A percentile compares a stretch with the other conserved stretches of the same genome.
Evolutionary conservation across 2,888 invertebrate species (phyloP).

Genomic region (Lymantria monacha): DNA sequence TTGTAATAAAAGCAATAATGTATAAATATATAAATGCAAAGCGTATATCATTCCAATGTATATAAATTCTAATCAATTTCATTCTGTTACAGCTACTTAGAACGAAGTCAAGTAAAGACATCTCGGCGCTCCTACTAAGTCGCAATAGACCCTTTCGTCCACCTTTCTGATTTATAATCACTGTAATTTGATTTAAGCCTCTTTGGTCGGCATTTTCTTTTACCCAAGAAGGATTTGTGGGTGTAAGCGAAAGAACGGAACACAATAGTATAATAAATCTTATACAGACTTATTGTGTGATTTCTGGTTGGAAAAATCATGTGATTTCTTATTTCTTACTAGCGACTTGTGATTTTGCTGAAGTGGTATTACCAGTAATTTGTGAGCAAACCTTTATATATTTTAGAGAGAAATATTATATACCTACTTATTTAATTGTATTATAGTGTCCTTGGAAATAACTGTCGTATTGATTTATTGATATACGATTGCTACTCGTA

Average conservation of each 20-base stretch:
- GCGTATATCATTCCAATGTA: no score
- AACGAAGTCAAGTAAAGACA: no score
- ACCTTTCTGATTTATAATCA: conserved; percentile 21
- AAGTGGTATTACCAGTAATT: neutral
- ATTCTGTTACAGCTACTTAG: no score
- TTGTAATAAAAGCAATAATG: no score
- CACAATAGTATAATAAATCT: neutral
- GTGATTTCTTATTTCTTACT: neutral
- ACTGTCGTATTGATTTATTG: no score
- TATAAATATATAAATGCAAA: no score
- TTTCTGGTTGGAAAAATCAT: neutral
- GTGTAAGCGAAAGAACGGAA: conserved; percentile 1
- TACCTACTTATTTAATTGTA: no score
- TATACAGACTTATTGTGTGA: neutral
- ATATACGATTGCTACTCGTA: no score
- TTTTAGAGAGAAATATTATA: no score
- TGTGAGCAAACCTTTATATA: neutral
- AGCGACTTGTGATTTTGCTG: neutral
- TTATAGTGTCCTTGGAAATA: no score
- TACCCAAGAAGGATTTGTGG: neutral
- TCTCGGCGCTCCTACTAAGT: no score
- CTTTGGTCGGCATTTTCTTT: conserved; percentile 3
- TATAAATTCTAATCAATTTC: no score
- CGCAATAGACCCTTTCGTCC: neutral
- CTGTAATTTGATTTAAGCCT: conserved; percentile 11